A percentile compares a stretch with the other conserved stretches of the same genome.
These are phyloP conservation scores for Indri indri DNA, from an alignment of 2,113 vertebrate species.

Conservation along the genomic window DNA sequence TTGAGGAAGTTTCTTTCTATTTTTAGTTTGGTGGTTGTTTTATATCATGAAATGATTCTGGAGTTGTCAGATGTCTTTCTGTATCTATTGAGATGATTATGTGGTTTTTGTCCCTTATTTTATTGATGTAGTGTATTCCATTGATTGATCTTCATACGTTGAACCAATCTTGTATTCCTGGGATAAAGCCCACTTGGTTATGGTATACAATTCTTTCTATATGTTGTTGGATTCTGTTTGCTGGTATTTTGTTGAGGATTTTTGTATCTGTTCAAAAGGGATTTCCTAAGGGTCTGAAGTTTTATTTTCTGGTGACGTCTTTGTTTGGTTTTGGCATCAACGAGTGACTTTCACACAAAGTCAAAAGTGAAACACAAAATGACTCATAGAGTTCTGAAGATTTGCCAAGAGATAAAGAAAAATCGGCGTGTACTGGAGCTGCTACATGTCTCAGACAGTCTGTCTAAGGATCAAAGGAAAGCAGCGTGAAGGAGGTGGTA, in stretches of 20 bases:
- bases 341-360: not conserved
- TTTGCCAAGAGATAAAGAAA: not conserved
- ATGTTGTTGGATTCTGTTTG: not conserved
- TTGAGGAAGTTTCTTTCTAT: not conserved
- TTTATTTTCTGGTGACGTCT: not conserved
- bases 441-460: not conserved
- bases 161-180: not conserved
- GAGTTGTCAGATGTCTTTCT: not conserved
- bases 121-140: not conserved
- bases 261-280: not conserved
- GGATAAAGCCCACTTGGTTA: not conserved
- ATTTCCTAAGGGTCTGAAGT: not conserved
- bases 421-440: not conserved
- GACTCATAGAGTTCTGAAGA: not conserved
- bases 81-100: not conserved
- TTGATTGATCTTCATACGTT: too few relatives aligned
- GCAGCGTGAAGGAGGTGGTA: not conserved
- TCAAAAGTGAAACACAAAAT: not conserved
- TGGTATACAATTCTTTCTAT: not conserved
- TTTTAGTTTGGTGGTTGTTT: not conserved
- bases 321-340: not conserved
- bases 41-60: not conserved
- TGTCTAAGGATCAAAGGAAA: not conserved
- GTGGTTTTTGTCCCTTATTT: not conserved
- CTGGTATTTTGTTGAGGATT: not conserved